Conservation (phyloP, 1,140 invertebrate species). For the Latrodectus geometricus region DNA sequence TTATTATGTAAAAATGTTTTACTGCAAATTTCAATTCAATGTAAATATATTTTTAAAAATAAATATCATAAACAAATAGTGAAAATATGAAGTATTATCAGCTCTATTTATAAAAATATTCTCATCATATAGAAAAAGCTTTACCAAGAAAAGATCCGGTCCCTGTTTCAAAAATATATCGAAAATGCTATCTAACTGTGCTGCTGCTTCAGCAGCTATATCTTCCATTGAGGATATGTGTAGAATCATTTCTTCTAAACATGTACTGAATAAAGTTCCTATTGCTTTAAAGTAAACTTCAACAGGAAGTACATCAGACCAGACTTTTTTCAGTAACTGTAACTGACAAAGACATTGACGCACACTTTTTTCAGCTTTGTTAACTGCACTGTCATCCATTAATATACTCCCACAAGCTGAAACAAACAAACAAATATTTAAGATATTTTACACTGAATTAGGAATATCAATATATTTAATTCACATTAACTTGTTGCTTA, state of each 20-base stretch:
- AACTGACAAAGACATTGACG: constrained; percentile 86
- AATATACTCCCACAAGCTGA: constrained; percentile 49
- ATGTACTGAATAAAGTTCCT: constrained; percentile 75
- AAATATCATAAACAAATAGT: too few species aligned
- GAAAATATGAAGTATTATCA: too few species aligned
- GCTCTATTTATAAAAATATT: too few species aligned
- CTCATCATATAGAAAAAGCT: background rate
- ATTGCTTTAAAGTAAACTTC: constrained; percentile 78
- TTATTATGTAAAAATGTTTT: background rate
- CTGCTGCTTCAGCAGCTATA: constrained; percentile 76
- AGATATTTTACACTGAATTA: background rate
- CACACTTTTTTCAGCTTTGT: constrained; percentile 75
- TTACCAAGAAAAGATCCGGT: constrained; percentile 74
- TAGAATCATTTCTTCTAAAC: constrained; percentile 75
- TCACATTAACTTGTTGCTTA: too few species aligned
- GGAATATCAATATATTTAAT: too few species aligned
- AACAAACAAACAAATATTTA: constrained; percentile 1
- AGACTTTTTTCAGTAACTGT: constrained; percentile 86
- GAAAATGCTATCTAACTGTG: constrained; percentile 74
- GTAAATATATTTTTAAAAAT: too few species aligned
- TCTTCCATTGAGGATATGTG: constrained; percentile 76
- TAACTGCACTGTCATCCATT: constrained; percentile 64
- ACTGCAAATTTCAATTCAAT: background rate
- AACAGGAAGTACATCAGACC: constrained; percentile 80
- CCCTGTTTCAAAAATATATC: constrained; percentile 72